Percentiles rank a stretch among this genome's conserved stretches.
Evolutionary conservation across 2,888 invertebrate species (phyloP).

Genomic region (Boloria selene): DNA sequence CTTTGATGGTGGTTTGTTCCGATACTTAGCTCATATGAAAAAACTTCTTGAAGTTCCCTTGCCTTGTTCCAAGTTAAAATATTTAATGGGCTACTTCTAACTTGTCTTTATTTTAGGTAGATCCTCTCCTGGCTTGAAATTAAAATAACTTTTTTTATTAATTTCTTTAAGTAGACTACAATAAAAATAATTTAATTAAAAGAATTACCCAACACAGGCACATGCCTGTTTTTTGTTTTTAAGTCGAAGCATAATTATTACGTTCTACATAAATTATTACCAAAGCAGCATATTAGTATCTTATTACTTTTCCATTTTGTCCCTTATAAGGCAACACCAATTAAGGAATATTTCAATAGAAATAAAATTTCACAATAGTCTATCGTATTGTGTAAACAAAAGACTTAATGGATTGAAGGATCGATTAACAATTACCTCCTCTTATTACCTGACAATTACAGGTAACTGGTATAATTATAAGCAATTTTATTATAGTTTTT

Average conservation of each 20-base stretch:
- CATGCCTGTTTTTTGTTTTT: no score
- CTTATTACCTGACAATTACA: conserved; percentile 4
- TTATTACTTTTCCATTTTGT: no score
- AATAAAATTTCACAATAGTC: conserved; percentile 10
- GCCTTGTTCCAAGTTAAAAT: conserved; percentile 32
- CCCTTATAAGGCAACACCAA: no score
- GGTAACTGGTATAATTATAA: conserved; percentile 4
- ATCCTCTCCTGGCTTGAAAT: not conserved
- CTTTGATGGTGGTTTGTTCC: conserved; percentile 54
- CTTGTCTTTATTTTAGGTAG: conserved; percentile 15
- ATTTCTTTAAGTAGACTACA: not conserved
- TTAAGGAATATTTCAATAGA: not conserved
- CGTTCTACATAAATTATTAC: no score
- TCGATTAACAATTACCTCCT: not conserved
- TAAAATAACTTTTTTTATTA: not conserved
- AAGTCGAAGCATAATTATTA: no score
- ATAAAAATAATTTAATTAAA: not conserved
- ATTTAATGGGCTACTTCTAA: conserved; percentile 16
- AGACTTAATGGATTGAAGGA: not conserved
- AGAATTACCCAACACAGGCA: no score
- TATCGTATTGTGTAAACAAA: conserved; percentile 10
- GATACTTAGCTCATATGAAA: conserved; percentile 50
- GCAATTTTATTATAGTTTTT: not conserved
- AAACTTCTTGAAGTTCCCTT: conserved; percentile 28
- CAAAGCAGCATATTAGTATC: no score